Percentiles rank a stretch among this genome's conserved stretches.
Conservation (phyloP, 2,113 vertebrate genomes). For the Agelaius tricolor region DNA sequence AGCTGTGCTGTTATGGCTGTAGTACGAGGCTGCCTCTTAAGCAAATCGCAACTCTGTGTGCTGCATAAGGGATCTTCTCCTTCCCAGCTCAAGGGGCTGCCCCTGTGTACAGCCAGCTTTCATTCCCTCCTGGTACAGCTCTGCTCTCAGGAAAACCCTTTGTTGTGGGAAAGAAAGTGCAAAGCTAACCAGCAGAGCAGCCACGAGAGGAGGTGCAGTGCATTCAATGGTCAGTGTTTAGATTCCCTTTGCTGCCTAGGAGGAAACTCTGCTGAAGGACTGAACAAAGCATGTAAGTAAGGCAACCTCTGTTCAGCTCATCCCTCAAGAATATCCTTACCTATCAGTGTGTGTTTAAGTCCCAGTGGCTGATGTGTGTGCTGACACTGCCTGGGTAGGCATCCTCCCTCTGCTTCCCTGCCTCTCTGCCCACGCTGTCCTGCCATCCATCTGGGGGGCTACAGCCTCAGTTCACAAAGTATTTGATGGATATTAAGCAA, state of each 20-base stretch:
- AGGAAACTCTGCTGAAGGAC: background rate
- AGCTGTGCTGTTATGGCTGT: fast-evolving
- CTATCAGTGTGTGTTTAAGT: background rate
- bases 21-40: background rate
- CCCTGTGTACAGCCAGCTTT: background rate
- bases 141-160: background rate
- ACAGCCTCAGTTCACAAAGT: background rate
- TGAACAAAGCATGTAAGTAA: background rate
- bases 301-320: background rate
- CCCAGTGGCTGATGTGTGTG: background rate
- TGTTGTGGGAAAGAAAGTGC: fast-evolving
- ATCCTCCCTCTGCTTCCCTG: background rate
- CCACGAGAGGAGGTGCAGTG: background rate
- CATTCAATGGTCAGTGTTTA: background rate
- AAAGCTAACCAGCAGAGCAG: fast-evolving
- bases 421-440: background rate
- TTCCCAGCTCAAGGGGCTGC: background rate
- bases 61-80: background rate
- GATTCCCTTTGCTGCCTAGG: background rate
- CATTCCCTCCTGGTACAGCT: background rate
- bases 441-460: background rate
- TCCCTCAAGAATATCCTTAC: background rate
- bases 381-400: background rate
- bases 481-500: background rate
- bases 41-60: fast-evolving